A percentile compares a stretch with the other conserved stretches of the same genome.
Evolutionary conservation across 2,113 vertebrate genomes (phyloP).

Genomic region (Campylorhamphus procurvoides): DNA sequence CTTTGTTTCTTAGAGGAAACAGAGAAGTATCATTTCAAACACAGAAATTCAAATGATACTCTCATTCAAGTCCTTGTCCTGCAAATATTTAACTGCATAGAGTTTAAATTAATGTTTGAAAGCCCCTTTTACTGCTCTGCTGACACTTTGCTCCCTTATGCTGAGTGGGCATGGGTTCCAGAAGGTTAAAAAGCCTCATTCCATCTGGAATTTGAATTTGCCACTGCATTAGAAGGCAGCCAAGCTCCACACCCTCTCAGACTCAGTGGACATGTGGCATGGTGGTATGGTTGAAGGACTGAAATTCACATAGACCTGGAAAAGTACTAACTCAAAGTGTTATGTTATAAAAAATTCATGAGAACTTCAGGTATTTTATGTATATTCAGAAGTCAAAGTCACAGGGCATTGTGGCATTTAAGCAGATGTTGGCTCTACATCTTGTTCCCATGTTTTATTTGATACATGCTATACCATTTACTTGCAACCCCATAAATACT

Average conservation of each 20-base stretch:
- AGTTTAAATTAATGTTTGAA: neutral
- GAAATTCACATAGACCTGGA: neutral
- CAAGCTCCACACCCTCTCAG: neutral
- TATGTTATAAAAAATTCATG: neutral
- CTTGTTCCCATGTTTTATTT: neutral
- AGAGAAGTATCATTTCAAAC: neutral
- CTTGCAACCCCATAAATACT: neutral
- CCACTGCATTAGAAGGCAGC: neutral
- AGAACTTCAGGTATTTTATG: neutral
- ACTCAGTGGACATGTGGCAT: rapidly evolving
- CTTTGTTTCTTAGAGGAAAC: neutral
- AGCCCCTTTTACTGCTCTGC: neutral
- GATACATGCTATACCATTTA: neutral
- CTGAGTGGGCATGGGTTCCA: neutral
- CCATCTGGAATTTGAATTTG: neutral
- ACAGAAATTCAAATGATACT: neutral
- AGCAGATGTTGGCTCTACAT: neutral
- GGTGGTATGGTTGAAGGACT: neutral
- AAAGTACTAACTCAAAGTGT: neutral
- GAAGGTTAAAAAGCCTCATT: neutral
- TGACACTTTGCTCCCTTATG: rapidly evolving
- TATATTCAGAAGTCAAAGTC: neutral
- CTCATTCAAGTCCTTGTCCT: neutral
- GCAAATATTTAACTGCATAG: neutral
- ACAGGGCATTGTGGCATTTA: neutral